Conservation (phyloP, 1,140 invertebrate genomes). For the Drosophila novamexicana region DNA sequence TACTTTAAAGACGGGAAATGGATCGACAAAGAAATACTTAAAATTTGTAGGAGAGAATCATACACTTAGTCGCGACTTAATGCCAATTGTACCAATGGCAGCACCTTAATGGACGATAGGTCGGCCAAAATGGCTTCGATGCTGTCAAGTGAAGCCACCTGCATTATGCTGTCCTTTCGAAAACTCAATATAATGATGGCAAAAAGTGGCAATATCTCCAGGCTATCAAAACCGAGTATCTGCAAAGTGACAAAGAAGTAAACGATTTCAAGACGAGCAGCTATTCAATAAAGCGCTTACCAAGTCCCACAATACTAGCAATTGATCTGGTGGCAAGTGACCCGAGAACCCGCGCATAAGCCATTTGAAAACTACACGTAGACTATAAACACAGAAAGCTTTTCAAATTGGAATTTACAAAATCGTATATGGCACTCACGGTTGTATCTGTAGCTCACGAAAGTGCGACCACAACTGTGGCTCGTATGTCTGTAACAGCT, state of each 20-base stretch:
- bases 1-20: not conserved
- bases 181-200: conserved; percentile 96
- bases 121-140: conserved; percentile 96
- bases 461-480: conserved; percentile 96
- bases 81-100: conserved; percentile 91
- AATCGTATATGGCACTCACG: conserved; percentile 88
- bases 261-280: not conserved
- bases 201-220: conserved; percentile 94
- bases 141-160: conserved; percentile 92
- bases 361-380: conserved; percentile 96
- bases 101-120: conserved; percentile 94
- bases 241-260: conserved; percentile 15
- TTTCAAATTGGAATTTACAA: not conserved
- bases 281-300: conserved; percentile 29
- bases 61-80: conserved; percentile 83
- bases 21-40: conserved; percentile 25
- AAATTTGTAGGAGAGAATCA: conserved; percentile 40
- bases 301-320: conserved; percentile 96
- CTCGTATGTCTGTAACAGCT: conserved; percentile 95
- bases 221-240: conserved; percentile 95
- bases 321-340: conserved; percentile 95
- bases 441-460: conserved; percentile 93
- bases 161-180: conserved; percentile 95
- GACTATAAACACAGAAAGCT: conserved; percentile 19
- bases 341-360: conserved; percentile 97